Conservation (phyloP, 2,797 vertebrate genomes). For the Emys orbicularis region DNA sequence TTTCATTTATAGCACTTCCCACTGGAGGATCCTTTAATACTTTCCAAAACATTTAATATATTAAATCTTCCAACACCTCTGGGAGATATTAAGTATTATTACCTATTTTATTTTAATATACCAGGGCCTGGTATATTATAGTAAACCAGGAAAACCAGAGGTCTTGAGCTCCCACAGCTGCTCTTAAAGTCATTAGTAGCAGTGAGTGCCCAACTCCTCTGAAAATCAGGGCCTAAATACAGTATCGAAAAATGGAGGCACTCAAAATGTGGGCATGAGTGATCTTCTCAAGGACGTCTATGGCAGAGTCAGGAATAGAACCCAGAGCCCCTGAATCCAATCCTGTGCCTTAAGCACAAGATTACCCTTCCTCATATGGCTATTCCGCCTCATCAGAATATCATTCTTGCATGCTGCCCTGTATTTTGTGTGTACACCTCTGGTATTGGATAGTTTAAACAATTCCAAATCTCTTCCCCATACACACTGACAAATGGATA, state of each 20-base stretch:
- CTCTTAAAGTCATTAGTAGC: accelerated
- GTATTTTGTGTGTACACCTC: neutral
- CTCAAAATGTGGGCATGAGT: neutral
- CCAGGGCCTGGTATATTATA: too few species aligned
- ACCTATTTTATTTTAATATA: neutral
- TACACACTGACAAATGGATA: neutral
- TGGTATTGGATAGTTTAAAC: neutral
- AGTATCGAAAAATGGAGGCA: neutral
- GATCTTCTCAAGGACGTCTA: neutral
- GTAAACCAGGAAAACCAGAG: too few species aligned
- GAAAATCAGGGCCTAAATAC: neutral
- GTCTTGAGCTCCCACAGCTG: neutral
- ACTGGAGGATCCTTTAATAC: neutral
- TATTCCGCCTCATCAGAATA: accelerated
- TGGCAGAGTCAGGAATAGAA: neutral
- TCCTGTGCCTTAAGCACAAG: accelerated
- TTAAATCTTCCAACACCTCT: neutral
- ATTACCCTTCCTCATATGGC: neutral
- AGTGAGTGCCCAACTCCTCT: neutral
- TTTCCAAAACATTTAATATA: neutral
- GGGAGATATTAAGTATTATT: neutral
- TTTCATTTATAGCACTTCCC: neutral
- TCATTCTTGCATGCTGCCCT: neutral
- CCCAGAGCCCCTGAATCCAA: neutral
- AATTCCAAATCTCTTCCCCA: neutral